Evolutionary conservation across 2,797 vertebrate genomes (phyloP).

Genomic region (Eulemur albifrons): DNA sequence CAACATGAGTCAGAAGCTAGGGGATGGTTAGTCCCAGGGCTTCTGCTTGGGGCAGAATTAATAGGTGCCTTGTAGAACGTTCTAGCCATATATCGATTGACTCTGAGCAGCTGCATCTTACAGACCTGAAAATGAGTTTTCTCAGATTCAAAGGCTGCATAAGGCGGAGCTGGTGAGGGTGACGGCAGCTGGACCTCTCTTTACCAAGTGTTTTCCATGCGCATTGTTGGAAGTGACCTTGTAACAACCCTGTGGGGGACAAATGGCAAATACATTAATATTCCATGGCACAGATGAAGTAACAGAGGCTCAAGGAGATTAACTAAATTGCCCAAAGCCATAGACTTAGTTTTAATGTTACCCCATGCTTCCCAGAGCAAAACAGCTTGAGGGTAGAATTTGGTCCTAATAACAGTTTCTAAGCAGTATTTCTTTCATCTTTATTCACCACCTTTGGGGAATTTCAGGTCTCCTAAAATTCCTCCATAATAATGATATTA

Average conservation of each 20-base stretch:
- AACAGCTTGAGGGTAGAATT: background rate
- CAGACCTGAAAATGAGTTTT: conserved; percentile 48
- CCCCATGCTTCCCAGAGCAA: background rate
- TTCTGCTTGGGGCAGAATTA: background rate
- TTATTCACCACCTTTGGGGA: background rate
- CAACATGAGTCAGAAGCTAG: background rate
- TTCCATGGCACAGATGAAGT: background rate
- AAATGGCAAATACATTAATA: background rate
- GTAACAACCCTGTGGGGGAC: background rate
- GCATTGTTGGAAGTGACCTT: background rate
- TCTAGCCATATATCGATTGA: background rate
- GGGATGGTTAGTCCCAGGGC: background rate
- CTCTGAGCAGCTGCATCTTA: conserved; percentile 33
- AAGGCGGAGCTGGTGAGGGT: background rate
- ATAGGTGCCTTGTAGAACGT: background rate
- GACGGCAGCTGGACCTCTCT: background rate
- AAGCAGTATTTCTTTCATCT: background rate
- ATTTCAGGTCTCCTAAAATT: background rate
- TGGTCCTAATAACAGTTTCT: background rate
- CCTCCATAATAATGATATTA: background rate
- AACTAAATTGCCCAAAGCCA: background rate
- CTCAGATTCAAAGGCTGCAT: background rate
- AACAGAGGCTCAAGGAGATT: background rate
- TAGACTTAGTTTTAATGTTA: background rate
- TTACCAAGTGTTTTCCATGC: background rate